Conservation (phyloP, 2,113 vertebrate genomes). For the Eublepharis macularius region DNA sequence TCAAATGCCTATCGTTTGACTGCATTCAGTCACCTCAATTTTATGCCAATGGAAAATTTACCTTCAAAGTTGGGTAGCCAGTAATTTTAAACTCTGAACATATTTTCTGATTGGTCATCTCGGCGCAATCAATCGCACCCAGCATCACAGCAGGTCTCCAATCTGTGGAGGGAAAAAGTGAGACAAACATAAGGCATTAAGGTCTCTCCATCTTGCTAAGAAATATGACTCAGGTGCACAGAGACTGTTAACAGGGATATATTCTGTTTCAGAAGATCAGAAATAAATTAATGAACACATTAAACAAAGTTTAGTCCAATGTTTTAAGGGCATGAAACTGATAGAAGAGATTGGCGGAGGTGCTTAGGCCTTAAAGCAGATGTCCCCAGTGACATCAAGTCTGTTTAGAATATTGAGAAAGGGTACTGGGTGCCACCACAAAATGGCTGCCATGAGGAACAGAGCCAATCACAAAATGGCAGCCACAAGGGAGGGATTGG, state of each 20-base stretch:
- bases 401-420: too few relatives aligned
- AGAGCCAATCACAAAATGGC: too few relatives aligned
- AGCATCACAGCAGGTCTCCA: slow-evolving; percentile 74
- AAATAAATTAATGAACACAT: background rate
- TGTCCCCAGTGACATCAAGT: too few relatives aligned
- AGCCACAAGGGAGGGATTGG: too few relatives aligned
- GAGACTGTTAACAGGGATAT: background rate
- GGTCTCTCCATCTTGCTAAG: background rate
- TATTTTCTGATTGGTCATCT: slow-evolving; percentile 59
- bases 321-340: background rate
- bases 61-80: slow-evolving; percentile 74
- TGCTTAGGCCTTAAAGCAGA: too few relatives aligned
- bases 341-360: background rate
- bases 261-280: background rate
- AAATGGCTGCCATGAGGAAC: too few relatives aligned
- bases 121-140: slow-evolving; percentile 71
- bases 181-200: background rate
- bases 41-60: background rate
- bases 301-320: background rate
- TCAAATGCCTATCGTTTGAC: background rate
- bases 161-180: slow-evolving; percentile 38
- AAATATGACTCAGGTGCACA: background rate
- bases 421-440: too few relatives aligned
- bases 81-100: slow-evolving; percentile 70
- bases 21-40: background rate